A percentile compares a stretch with the other conserved stretches of the same genome.
phyloP scores from a whole-genome alignment of 1,140 invertebrate genomes.

The Pogonomyrmex californicus region DNA sequence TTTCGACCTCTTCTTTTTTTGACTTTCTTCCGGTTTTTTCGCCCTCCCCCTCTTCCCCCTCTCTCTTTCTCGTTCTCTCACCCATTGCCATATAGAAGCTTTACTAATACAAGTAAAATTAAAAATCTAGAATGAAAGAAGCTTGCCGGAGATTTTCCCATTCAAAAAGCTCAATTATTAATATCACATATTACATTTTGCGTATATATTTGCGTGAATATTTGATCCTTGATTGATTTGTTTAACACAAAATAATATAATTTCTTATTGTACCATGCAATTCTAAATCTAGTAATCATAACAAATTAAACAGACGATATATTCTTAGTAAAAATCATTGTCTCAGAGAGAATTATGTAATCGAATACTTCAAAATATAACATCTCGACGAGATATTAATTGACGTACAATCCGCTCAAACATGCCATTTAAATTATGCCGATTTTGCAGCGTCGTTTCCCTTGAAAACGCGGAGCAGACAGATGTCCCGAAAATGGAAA shows the following conservation, averaged over 20 bases:
- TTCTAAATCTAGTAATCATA: background rate
- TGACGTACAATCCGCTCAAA: background rate
- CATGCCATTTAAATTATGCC: constrained; percentile 19
- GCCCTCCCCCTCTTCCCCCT: background rate
- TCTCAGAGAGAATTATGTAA: background rate
- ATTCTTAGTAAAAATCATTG: background rate
- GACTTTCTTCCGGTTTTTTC: background rate
- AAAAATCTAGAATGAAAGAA: background rate
- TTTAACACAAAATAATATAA: background rate
- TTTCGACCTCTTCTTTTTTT: constrained; percentile 20
- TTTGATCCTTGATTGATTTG: background rate
- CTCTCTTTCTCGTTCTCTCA: background rate
- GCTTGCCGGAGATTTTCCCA: background rate
- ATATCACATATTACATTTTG: background rate
- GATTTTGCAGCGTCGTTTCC: constrained; percentile 1
- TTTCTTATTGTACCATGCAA: background rate
- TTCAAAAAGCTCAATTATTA: background rate
- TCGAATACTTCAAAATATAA: constrained; percentile 1
- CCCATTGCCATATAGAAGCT: background rate
- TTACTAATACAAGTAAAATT: background rate
- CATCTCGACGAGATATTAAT: background rate
- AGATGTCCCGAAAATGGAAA: constrained; percentile 46
- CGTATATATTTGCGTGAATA: background rate
- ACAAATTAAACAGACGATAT: background rate
- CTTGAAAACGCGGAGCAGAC: constrained; percentile 35